A percentile compares a stretch with the other conserved stretches of the same genome.
phyloP scores from a whole-genome alignment of 2,888 invertebrate species.

The Ennomos quercinarius region DNA sequence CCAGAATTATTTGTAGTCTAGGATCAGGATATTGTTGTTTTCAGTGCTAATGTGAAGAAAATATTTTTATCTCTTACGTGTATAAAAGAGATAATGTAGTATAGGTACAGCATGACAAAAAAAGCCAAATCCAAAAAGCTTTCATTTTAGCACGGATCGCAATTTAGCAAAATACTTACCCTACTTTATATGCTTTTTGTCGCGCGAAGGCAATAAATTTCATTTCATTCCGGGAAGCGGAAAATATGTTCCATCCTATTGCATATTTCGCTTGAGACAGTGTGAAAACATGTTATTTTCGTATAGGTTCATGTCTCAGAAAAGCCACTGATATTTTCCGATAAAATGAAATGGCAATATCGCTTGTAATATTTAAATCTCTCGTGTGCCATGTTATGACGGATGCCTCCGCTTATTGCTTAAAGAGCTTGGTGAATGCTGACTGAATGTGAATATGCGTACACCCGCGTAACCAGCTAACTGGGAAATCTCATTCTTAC shows the following conservation, averaged over 20 bases:
- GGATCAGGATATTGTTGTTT: no score
- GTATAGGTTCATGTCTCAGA: constrained; percentile 18
- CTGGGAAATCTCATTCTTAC: constrained; percentile 62
- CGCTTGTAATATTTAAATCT: constrained; percentile 65
- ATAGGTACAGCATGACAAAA: not conserved
- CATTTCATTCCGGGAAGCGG: constrained; percentile 35
- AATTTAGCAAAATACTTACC: constrained; percentile 41
- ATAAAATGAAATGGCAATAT: constrained; percentile 41
- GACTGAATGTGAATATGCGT: no score
- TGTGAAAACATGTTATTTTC: constrained; percentile 29
- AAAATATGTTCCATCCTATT: constrained; percentile 37
- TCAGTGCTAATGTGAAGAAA: no score
- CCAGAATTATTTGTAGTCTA: no score
- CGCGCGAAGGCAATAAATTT: constrained; percentile 41
- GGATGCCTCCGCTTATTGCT: constrained; percentile 53
- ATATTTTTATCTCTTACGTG: no score
- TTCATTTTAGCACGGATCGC: constrained; percentile 34
- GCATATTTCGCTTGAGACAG: constrained; percentile 31
- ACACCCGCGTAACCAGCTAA: constrained; percentile 53
- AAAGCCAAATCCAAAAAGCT: constrained; percentile 7
- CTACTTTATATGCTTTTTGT: constrained; percentile 42
- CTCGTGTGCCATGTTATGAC: constrained; percentile 50
- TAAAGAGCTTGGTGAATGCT: constrained; percentile 46
- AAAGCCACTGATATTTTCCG: constrained; percentile 36
- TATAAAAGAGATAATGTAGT: no score